phyloP scores from a whole-genome alignment of 2,888 invertebrate genomes.

The Eupithecia insigniata region DNA sequence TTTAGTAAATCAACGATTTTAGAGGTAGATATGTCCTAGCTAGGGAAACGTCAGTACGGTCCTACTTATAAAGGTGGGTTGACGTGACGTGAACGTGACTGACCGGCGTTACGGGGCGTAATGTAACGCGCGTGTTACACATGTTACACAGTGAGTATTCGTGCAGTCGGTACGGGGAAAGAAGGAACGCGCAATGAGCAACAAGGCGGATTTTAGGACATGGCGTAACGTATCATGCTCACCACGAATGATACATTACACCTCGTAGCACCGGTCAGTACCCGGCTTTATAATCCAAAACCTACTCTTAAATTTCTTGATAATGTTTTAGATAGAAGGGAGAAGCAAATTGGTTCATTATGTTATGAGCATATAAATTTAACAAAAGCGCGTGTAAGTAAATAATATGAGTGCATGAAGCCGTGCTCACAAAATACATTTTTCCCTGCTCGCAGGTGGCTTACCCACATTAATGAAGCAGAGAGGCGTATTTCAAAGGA shows the following conservation, averaged over 20 bases:
- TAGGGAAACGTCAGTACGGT: neutral
- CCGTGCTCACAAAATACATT: slow-evolving; percentile 32
- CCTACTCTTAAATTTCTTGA: neutral
- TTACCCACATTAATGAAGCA: slow-evolving; percentile 51
- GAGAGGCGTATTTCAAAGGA: slow-evolving; percentile 32
- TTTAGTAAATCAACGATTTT: neutral
- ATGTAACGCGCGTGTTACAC: too few species aligned
- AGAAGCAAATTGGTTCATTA: neutral
- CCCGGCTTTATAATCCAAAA: neutral
- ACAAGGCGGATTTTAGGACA: too few species aligned
- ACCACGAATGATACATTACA: too few species aligned
- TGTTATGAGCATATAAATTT: neutral
- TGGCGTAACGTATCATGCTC: too few species aligned
- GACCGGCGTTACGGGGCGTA: too few species aligned
- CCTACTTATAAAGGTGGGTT: too few species aligned
- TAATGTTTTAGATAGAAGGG: neutral
- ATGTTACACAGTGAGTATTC: too few species aligned
- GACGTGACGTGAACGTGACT: too few species aligned
- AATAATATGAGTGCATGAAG: slow-evolving; percentile 24
- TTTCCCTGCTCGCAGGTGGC: slow-evolving; percentile 43
- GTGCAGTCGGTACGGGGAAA: too few species aligned
- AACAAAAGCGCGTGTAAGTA: slow-evolving; percentile 4
- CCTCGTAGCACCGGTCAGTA: too few species aligned
- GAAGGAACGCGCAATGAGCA: too few species aligned
- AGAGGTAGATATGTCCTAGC: neutral